Conservation (phyloP, 2,888 invertebrate genomes). For the Anodontia alba region DNA sequence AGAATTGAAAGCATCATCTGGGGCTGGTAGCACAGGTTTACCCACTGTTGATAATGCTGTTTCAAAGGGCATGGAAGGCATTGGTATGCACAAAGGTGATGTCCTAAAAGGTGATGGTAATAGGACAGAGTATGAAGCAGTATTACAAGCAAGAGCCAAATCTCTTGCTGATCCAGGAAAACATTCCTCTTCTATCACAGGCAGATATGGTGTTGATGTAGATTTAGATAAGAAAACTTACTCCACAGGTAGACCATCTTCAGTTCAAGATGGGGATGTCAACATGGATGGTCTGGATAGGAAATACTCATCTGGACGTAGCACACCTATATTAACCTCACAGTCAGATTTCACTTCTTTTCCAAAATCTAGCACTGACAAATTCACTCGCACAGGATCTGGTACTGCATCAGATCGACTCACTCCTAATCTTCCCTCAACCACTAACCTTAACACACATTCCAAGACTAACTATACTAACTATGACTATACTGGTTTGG, state of each 20-base stretch:
- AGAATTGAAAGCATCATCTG: conserved; percentile 44
- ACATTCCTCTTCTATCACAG: not conserved
- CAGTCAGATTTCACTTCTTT: conserved; percentile 46
- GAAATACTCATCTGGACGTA: conserved; percentile 32
- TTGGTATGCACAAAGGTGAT: not conserved
- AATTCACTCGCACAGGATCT: conserved; percentile 27
- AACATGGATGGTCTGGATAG: conserved; percentile 19
- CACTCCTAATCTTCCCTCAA: conserved; percentile 40
- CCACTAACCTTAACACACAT: conserved; percentile 34
- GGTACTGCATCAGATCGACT: conserved; percentile 43
- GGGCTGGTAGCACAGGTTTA: conserved; percentile 10
- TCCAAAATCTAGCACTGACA: conserved; percentile 30
- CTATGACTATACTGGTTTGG: conserved; percentile 35
- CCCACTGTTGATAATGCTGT: conserved; percentile 25
- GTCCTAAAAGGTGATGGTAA: not conserved
- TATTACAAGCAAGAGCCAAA: conserved; percentile 38
- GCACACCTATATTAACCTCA: conserved; percentile 44
- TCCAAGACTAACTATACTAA: conserved; percentile 35
- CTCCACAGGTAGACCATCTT: conserved; percentile 29
- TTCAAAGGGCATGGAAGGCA: conserved; percentile 29
- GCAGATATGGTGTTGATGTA: conserved; percentile 12
- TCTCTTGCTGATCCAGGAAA: conserved; percentile 21
- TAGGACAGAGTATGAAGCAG: conserved; percentile 13
- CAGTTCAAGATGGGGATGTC: not conserved
- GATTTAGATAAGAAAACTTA: conserved; percentile 28